Evolutionary conservation across 1,140 invertebrate genomes (phyloP).

Genomic region (Hyposmocoma kahamanoa): DNA sequence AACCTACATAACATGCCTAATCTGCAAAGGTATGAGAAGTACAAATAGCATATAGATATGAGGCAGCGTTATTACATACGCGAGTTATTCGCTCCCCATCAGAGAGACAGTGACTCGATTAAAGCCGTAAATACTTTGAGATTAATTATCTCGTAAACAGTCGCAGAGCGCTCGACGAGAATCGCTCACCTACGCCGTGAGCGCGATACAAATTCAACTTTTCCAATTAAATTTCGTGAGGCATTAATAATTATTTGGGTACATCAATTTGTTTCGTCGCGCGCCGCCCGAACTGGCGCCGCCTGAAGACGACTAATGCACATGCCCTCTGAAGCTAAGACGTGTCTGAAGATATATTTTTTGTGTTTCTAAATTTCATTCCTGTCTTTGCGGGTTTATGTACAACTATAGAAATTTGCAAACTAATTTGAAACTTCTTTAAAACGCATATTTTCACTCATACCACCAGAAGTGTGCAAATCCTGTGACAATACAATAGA

Average conservation of each 20-base stretch:
- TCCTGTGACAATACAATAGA: no score
- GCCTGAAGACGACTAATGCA: constrained; percentile 21
- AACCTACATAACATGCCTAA: no score
- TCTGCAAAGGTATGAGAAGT: no score
- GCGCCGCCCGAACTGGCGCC: constrained; percentile 41
- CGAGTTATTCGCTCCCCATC: constrained; percentile 66
- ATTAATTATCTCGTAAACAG: constrained; percentile 74
- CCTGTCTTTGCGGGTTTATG: no score
- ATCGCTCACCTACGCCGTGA: constrained; percentile 71
- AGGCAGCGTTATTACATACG: constrained; percentile 57
- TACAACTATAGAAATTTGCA: no score
- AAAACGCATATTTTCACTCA: no score
- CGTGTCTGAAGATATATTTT: constrained; percentile 26
- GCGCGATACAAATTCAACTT: constrained; percentile 74
- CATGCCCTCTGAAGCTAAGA: constrained; percentile 5
- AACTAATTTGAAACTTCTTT: no score
- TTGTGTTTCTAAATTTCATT: no score
- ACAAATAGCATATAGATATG: no score
- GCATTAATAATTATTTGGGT: constrained; percentile 76
- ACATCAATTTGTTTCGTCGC: constrained; percentile 75
- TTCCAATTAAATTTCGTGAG: constrained; percentile 76
- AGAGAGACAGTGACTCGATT: constrained; percentile 59
- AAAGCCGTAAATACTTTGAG: constrained; percentile 73
- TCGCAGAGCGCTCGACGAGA: constrained; percentile 52
- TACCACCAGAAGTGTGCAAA: no score